These are phyloP conservation scores for Macrotis lagotis DNA, from an alignment of 2,113 vertebrate genomes.

Conservation along the genomic window DNA sequence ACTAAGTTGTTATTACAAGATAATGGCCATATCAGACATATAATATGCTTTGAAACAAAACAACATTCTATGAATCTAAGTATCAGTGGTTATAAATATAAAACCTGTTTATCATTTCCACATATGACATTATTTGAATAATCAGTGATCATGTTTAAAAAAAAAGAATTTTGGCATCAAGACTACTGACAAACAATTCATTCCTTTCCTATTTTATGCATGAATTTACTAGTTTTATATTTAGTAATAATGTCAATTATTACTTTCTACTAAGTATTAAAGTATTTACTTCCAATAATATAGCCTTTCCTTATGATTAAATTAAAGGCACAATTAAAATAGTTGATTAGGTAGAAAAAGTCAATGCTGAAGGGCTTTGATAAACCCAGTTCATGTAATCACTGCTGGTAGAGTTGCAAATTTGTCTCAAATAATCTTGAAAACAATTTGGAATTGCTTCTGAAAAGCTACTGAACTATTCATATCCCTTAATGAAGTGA, in stretches of 20 bases:
- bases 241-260: constrained; percentile 24
- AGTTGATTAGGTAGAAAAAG: not conserved
- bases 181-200: not conserved
- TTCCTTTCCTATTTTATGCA: constrained; percentile 3
- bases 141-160: not conserved
- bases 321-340: constrained; percentile 10
- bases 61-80: constrained; percentile 6
- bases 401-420: not conserved
- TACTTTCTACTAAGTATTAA: too few species aligned
- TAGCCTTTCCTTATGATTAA: not conserved
- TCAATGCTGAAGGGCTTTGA: not conserved
- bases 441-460: not conserved
- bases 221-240: not conserved
- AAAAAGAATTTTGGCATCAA: not conserved
- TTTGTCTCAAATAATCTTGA: not conserved
- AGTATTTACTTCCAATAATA: not conserved
- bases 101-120: constrained; percentile 18
- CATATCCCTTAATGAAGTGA: not conserved
- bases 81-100: constrained; percentile 30
- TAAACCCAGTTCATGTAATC: not conserved
- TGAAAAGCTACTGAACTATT: not conserved
- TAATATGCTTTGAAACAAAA: constrained; percentile 4
- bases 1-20: not conserved
- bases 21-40: not conserved
- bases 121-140: constrained; percentile 30